Base-by-base conservation (phyloP, 2,888 invertebrate species). In the Amphimallon solstitiale region DNA sequence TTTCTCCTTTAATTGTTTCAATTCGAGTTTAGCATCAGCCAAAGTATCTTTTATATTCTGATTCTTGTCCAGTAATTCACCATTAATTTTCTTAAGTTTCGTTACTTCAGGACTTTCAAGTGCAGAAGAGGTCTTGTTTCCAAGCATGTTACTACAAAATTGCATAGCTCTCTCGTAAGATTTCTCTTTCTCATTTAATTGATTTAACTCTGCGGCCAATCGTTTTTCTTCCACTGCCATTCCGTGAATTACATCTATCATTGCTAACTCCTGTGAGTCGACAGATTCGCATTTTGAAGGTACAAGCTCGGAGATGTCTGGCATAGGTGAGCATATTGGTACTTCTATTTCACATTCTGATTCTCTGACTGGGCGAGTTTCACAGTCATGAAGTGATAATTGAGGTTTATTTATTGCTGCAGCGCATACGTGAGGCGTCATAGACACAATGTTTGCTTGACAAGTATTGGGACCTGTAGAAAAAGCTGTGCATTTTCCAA, bases 21-120 rank as follows among this genome's bases (percentile, higher is more conserved):
- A 10, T 38, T 56, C 56, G 1, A 56, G 14, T 40, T 56, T 56
- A 14, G 56, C 56, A 56, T 56, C 56, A 6, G 40, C 56, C 21
- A 56, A 23, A 40, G 21, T 40, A 40, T 56, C 56, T 2, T 15
- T 40, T 17, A 56, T 23, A n/a, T 12, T 23, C 9, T 56, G 38
- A 21, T 56, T 56, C 23, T 23, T 56, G 12, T 23, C 14, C 5
- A 23, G 12, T 23, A 56, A 21, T 17, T 56, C 56, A 3, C n/a
- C 12, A 12, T 21, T 56, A 12, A 40, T 40, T 23, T n/a, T 23
- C 10, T 56, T 56, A 23, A 56, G 40, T 2, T 6, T 23, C 3
- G 40, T 12, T 7, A 56, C 1, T 14, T 56, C 56, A 1, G 56
- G 43, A 40, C n/a, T 56, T 12, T 56, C 56, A n/a, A 2, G 14